phyloP scores from a whole-genome alignment of 2,113 vertebrate genomes.

The Tachuris rubrigastra region DNA sequence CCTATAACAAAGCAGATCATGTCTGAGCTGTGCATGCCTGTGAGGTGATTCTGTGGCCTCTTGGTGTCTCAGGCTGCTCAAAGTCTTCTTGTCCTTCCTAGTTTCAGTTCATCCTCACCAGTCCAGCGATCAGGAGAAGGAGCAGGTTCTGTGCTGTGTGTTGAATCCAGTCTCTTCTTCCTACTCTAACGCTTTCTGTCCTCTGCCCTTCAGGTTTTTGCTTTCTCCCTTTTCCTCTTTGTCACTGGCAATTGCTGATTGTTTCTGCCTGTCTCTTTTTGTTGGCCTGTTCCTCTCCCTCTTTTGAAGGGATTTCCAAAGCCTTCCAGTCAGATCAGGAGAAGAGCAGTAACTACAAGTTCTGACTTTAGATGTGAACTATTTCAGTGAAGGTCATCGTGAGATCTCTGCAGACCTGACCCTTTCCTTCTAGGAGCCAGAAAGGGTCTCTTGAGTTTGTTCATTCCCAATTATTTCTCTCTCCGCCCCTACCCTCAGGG shows the following conservation, averaged over 20 bases:
- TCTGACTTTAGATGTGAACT: conserved; percentile 4
- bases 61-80: neutral
- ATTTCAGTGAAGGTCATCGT: conserved; percentile 6
- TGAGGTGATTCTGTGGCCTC: neutral
- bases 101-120: neutral
- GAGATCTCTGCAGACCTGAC: conserved; percentile 12
- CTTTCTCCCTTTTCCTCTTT: neutral
- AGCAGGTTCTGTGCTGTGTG: neutral
- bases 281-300: neutral
- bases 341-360: neutral
- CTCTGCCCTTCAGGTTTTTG: neutral
- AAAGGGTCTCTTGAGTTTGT: neutral
- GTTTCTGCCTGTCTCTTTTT: neutral
- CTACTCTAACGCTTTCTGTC: neutral
- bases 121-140: neutral
- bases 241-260: neutral
- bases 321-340: conserved; percentile 26
- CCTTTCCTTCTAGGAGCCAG: neutral
- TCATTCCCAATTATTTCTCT: conserved; percentile 13
- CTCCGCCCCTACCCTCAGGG: conserved; percentile 4
- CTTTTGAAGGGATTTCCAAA: neutral
- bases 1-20: conserved; percentile 6
- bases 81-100: neutral
- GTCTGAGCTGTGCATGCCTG: neutral
- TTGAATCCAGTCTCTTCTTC: neutral